Percentiles rank a stretch among this genome's conserved stretches.
Conservation (phyloP, 2,797 vertebrate genomes). For the Eulemur coronatus region DNA sequence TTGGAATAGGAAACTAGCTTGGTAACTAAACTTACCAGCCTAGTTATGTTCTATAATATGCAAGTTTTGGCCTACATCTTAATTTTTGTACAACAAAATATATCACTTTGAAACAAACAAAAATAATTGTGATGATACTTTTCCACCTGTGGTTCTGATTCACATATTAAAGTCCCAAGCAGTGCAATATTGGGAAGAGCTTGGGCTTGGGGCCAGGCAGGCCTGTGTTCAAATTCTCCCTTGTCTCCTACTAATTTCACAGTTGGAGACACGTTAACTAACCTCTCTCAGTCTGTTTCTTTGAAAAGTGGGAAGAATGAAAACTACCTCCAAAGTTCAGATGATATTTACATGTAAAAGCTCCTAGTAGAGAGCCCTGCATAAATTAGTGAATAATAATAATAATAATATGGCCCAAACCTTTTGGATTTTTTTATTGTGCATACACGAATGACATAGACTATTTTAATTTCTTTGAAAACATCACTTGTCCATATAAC, state of each 20-base stretch:
- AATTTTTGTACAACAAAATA: not conserved
- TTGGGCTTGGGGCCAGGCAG: not conserved
- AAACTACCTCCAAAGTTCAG: not conserved
- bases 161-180: not conserved
- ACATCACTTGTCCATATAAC: not conserved
- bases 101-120: not conserved
- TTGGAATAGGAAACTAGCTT: not conserved
- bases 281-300: not conserved
- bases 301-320: not conserved
- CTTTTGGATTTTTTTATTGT: not conserved
- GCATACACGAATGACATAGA: not conserved
- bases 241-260: not conserved
- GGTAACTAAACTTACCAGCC: not conserved
- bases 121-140: not conserved
- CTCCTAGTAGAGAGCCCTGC: not conserved
- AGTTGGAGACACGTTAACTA: not conserved
- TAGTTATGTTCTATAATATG: not conserved
- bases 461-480: not conserved
- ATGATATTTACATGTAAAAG: not conserved
- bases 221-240: not conserved
- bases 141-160: not conserved
- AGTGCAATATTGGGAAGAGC: not conserved
- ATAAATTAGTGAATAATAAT: not conserved
- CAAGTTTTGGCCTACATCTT: not conserved
- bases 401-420: not conserved